phyloP scores from a whole-genome alignment of 2,113 vertebrate species.

The Cephalopterus ornatus region DNA sequence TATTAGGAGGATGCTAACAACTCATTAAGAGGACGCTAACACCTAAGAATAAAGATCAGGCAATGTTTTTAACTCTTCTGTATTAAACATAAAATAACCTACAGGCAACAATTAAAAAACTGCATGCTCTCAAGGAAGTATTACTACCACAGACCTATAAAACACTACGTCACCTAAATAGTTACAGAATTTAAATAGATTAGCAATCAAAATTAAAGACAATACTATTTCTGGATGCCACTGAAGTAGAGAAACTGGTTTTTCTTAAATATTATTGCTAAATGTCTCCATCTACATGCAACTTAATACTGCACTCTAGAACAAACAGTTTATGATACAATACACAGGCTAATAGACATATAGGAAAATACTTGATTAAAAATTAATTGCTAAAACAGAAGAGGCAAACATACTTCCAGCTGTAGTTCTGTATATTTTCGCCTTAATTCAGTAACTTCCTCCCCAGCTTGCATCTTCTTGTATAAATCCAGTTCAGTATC shows the following conservation, averaged over 20 bases:
- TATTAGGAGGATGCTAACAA: not conserved
- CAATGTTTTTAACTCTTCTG: not conserved
- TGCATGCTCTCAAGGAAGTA: not conserved
- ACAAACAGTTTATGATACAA: not conserved
- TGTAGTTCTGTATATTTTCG: conserved; percentile 92
- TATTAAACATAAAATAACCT: conserved; percentile 54
- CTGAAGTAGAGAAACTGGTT: not conserved
- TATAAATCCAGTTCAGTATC: conserved; percentile 95
- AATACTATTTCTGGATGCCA: not conserved
- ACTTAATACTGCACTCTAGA: not conserved
- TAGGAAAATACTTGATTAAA: not conserved
- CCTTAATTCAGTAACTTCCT: conserved; percentile 92
- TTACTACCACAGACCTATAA: not conserved
- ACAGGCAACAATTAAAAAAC: conserved; percentile 38
- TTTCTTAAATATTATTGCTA: not conserved
- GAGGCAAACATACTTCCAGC: conserved; percentile 84
- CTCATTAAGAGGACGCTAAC: not conserved
- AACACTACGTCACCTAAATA: not conserved
- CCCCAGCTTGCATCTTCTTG: conserved; percentile 95
- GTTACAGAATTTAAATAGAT: not conserved
- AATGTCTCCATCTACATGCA: not conserved
- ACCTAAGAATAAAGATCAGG: not conserved
- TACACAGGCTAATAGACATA: not conserved
- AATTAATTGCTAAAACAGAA: not conserved
- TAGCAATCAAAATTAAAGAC: not conserved